Evolutionary conservation across 2,888 invertebrate species (phyloP), one percentile per base, ranked within the genome.

Genomic region (Penaeus monodon): DNA sequence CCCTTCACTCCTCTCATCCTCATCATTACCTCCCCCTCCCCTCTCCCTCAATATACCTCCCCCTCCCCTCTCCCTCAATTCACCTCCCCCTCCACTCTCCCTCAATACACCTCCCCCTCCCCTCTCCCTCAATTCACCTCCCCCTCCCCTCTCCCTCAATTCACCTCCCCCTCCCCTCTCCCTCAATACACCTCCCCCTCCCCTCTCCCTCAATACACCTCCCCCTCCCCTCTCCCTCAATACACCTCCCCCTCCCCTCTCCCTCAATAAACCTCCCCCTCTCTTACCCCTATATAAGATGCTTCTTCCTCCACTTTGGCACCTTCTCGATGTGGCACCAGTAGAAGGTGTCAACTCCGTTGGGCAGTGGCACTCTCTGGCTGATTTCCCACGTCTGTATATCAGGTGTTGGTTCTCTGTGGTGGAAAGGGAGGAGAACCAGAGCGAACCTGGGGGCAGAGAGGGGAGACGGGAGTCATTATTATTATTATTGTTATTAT

Each of bases 301-400:
- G 88, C 65, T 89, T 90, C 38, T 63, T 38, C 4, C 66, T n/a
- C 17, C 89, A 65, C 1, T 77, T 68, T 27, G 90, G 90, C 38
- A 86, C 85, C 80, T 86, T 90, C 64, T 85, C 84, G 49, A 90
- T 88, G 76, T 89, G 89, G 65, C 90, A 91, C 90, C 90, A 90
- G 80, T 91, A 91, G 27, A 89, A 85, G 1, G 90, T 90, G 57
- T 88, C 76, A 7, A 77, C 49, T 14, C 89, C 88, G 78, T 84
- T 70, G 10, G 90, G 74, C 20, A 80, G 6, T 17, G 65, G 1
- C 17, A 63, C 66, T n/a, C 38, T 63, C 20, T 57, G 80, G 27
- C 65, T 66, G 27, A 80, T 44, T 20, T 44, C 22, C 80, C 80
- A 80, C 10, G 80, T 80, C 44, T 80, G 33, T 64, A 66, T 44